These are phyloP conservation scores for Spea multiplicata DNA, from an alignment of 2,113 vertebrate genomes.

Conservation along the genomic window DNA sequence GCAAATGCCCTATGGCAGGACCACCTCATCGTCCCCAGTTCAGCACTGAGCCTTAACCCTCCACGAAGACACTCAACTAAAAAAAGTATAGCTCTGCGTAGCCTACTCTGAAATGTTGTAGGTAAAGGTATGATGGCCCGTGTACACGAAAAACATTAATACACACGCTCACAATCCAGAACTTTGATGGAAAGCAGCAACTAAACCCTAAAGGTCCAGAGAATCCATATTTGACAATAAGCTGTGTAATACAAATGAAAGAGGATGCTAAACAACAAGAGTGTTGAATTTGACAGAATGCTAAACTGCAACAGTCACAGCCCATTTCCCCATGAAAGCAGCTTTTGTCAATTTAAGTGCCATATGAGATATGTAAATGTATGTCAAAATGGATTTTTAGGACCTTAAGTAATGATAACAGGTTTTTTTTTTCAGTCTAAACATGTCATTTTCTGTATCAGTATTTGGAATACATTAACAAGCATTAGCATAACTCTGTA, in stretches of 20 bases:
- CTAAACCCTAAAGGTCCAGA: not conserved
- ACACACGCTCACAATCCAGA: too few species aligned
- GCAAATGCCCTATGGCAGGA: too few species aligned
- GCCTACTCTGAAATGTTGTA: too few species aligned
- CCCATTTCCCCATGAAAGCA: conserved; percentile 40
- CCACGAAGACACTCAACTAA: too few species aligned
- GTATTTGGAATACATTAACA: conserved; percentile 47
- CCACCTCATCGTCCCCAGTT: too few species aligned
- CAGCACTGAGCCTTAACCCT: too few species aligned
- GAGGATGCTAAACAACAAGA: not conserved
- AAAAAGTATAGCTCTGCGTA: too few species aligned
- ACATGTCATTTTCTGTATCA: conserved; percentile 46
- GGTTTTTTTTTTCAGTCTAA: conserved; percentile 38
- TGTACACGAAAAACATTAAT: too few species aligned
- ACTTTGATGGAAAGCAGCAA: too few species aligned
- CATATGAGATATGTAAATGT: conserved; percentile 47
- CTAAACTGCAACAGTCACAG: conserved; percentile 36
- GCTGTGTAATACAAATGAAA: not conserved
- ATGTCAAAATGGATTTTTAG: conserved; percentile 45
- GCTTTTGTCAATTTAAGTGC: conserved; percentile 43
- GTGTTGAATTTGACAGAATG: conserved; percentile 11
- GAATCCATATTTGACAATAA: not conserved
- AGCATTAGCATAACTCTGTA: conserved; percentile 44
- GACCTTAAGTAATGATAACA: conserved; percentile 47
- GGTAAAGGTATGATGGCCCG: too few species aligned